Percentiles rank a stretch among this genome's conserved stretches.
These are phyloP conservation scores for Nematopogon swammerdamellus DNA, from an alignment of 2,888 invertebrate species.

Conservation along the genomic window DNA sequence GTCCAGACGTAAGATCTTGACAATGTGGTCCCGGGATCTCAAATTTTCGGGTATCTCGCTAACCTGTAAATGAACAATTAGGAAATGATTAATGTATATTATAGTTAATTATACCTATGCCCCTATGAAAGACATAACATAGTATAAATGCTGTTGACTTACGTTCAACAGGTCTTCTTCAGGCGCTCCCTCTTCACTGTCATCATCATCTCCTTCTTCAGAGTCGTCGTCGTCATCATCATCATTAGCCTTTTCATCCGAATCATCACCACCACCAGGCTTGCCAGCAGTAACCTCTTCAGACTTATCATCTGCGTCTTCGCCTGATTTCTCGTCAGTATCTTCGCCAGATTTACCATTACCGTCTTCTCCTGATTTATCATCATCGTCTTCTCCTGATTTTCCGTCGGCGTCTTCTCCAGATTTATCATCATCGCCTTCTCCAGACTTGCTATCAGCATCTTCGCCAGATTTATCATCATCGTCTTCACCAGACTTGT, in stretches of 20 bases:
- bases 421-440: conserved; percentile 14
- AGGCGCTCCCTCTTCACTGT: conserved; percentile 50
- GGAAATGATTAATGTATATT: conserved; percentile 2
- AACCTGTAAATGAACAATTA: too few species aligned
- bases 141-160: too few species aligned
- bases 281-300: conserved; percentile 8
- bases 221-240: conserved; percentile 12
- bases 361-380: too few species aligned
- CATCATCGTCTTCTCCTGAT: conserved; percentile 8
- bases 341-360: too few species aligned
- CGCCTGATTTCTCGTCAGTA: too few species aligned
- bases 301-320: conserved; percentile 9
- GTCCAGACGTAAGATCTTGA: conserved; percentile 75
- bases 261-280: conserved; percentile 13
- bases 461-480: conserved; percentile 9
- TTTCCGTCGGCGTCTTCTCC: conserved; percentile 8
- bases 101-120: neutral
- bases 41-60: conserved; percentile 73
- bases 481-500: conserved; percentile 8
- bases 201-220: conserved; percentile 9
- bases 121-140: too few species aligned
- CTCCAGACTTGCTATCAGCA: conserved; percentile 10
- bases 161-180: conserved; percentile 64
- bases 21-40: conserved; percentile 76
- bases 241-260: conserved; percentile 21